Evolutionary conservation across 2,888 invertebrate species (phyloP).

Genomic region (Netelia virgata): DNA sequence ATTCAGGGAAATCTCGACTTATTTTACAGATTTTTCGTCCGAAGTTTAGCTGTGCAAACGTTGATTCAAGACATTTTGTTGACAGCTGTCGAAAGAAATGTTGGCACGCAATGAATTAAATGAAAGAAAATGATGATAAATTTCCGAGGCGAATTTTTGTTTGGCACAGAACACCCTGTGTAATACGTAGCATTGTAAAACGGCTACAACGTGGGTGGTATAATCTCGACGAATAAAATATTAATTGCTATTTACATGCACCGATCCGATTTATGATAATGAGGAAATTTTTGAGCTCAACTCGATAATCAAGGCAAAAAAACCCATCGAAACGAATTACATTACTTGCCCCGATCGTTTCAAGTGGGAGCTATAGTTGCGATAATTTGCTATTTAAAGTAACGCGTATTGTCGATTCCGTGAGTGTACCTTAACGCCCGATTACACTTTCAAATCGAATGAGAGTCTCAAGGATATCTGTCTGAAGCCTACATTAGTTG

Average conservation of each 20-base stretch:
- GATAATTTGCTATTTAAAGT: neutral
- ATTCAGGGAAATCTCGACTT: too few relatives aligned
- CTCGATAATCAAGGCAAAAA: neutral
- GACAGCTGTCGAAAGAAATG: too few relatives aligned
- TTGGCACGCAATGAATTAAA: too few relatives aligned
- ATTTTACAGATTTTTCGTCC: too few relatives aligned
- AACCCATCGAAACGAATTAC: neutral
- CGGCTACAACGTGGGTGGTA: neutral
- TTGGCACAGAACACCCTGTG: neutral
- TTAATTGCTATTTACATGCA: neutral
- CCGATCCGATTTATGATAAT: neutral
- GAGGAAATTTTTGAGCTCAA: neutral
- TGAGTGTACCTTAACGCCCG: slow-evolving; percentile 28
- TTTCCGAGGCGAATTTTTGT: neutral
- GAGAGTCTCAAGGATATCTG: slow-evolving; percentile 75
- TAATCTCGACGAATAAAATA: neutral
- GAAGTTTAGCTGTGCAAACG: too few relatives aligned
- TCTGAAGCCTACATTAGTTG: slow-evolving; percentile 76
- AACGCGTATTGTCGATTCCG: slow-evolving; percentile 40
- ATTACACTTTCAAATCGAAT: slow-evolving; percentile 73
- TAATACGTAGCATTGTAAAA: neutral
- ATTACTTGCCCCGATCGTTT: neutral
- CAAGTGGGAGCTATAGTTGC: neutral
- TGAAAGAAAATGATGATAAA: too few relatives aligned
- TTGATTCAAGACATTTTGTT: too few relatives aligned